Evolutionary conservation across 2,888 invertebrate species (phyloP), one percentile per base, ranked within the genome.

Genomic region (Vesta saturnalis): DNA sequence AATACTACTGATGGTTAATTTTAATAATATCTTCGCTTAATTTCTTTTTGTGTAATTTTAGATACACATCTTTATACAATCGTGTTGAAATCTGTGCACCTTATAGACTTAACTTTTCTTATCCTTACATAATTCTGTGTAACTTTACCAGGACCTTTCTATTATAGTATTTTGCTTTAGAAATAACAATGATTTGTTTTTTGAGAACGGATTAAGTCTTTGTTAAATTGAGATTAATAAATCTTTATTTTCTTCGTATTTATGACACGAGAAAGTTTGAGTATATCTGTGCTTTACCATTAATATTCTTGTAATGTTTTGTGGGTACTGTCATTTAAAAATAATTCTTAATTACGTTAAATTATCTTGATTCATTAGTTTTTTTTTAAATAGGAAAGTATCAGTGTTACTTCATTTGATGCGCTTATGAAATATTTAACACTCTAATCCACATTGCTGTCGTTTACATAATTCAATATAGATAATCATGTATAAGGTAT

Each of bases 81-180:
- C n/a, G 19, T 52, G 52, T 52, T 12, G 52, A n/a, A 52, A 49
- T 49, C 1, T 15, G 19, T 39, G 39, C 39, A 52, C 16, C 6
- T 14, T 47, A 47, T 47, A 15, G 52, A n/a, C n/a, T 52, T 52
- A 16, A 52, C 12, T 52, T 52, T 21, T 52, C 52, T 52, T 52
- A n/a, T 49, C 52, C 52, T 52, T 52, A 52, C 52, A 52, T 52
- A 52, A 52, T 52, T 52, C 8, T n/a, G 4, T 52, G 52, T 8
- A 19, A 52, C 19, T 52, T 52, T 52, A 52, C 52, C 52, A 52
- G 21, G 21, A 52, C 21, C 19, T 21, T 21, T 52, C 19, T 21
- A 21, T 52, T 52, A 21, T 52, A 52, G 19, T 52, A 19, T 52
- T 52, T 52, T 52, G 19, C 8, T 19, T 52, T 52, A 21, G n/a